These are phyloP conservation scores for Arothron firmamentum DNA, from an alignment of 2,113 vertebrate genomes.

Conservation along the genomic window DNA sequence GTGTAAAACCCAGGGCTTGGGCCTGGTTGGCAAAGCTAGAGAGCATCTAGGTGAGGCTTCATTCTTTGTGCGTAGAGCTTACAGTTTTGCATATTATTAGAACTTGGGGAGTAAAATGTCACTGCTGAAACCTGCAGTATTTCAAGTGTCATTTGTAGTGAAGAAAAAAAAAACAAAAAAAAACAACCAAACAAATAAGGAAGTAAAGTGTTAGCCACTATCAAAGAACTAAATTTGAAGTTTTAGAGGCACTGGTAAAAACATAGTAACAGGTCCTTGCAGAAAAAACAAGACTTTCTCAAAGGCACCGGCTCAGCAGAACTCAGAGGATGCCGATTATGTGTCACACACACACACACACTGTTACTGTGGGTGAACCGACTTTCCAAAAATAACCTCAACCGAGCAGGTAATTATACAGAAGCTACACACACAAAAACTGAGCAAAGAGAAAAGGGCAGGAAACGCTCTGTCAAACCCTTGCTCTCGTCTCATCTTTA, in stretches of 20 bases:
- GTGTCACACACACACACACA: conserved; percentile 46
- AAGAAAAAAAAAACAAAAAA: not conserved
- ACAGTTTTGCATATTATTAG: conserved; percentile 27
- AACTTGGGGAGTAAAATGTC: conserved; percentile 35
- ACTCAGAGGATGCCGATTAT: conserved; percentile 28
- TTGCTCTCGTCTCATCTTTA: conserved; percentile 38
- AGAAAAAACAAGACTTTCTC: conserved; percentile 36
- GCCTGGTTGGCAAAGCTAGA: conserved; percentile 36
- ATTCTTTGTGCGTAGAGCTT: conserved; percentile 35
- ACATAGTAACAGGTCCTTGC: conserved; percentile 42
- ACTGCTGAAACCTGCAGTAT: conserved; percentile 32
- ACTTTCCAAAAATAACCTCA: conserved; percentile 20
- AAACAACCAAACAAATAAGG: not conserved
- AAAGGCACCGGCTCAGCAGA: conserved; percentile 33
- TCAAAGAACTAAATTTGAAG: conserved; percentile 4
- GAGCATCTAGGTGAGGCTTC: conserved; percentile 34
- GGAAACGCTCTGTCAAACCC: conserved; percentile 31
- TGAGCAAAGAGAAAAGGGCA: conserved; percentile 35
- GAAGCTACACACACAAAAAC: conserved; percentile 24
- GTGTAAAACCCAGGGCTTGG: conserved; percentile 41
- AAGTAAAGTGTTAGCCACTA: too few species aligned
- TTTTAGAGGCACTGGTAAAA: conserved; percentile 54
- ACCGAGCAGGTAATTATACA: conserved; percentile 1
- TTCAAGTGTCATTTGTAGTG: conserved; percentile 21
- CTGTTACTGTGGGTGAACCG: conserved; percentile 21